Conservation (phyloP, 2,113 vertebrate genomes). For the Potamarius usumacintae region DNA sequence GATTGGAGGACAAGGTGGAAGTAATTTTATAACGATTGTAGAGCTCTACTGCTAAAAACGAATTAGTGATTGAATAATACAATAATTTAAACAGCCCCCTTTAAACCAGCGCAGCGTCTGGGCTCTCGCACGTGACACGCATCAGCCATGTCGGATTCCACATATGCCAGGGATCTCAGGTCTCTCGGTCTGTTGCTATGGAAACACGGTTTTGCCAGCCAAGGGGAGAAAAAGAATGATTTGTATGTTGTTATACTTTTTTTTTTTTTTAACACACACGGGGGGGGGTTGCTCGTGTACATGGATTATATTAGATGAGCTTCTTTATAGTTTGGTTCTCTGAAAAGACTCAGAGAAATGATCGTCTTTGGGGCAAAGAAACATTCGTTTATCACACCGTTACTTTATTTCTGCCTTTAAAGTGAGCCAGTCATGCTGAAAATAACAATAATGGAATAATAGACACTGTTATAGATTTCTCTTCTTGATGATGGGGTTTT, state of each 20-base stretch:
- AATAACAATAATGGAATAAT: not conserved
- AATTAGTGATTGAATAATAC: not conserved
- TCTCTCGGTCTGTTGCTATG: constrained; percentile 52
- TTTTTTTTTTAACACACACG: constrained; percentile 23
- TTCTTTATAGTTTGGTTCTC: not conserved
- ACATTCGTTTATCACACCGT: not conserved
- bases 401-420: not conserved
- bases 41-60: too few relatives aligned
- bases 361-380: not conserved
- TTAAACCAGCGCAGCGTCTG: constrained; percentile 19
- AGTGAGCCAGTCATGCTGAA: not conserved
- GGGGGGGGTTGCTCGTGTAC: not conserved
- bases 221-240: constrained; percentile 36
- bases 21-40: too few relatives aligned
- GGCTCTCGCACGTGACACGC: constrained; percentile 30
- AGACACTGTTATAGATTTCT: not conserved
- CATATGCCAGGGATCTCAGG: constrained; percentile 29
- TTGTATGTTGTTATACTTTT: constrained; percentile 27
- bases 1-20: not conserved
- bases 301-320: constrained; percentile 20
- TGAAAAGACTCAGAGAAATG: constrained; percentile 10
- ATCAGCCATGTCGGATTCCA: constrained; percentile 43
- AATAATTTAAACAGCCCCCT: too few relatives aligned
- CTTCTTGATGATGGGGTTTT: not conserved
- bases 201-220: constrained; percentile 40